phyloP scores from a whole-genome alignment of 2,888 invertebrate species.

The Chesias legatella region DNA sequence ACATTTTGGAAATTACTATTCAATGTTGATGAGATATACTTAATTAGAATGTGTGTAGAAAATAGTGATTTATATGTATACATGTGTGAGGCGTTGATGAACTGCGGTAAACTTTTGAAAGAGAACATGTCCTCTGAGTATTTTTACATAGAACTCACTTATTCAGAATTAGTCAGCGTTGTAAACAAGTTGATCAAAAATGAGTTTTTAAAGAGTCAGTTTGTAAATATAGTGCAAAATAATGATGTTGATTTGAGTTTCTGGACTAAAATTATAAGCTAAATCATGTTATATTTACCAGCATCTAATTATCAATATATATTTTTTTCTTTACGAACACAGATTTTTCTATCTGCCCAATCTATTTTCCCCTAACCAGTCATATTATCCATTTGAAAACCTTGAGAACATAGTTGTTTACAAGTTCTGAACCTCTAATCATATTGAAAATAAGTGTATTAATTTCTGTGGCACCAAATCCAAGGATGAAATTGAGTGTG shows the following conservation, averaged over 20 bases:
- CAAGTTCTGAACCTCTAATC: too few species aligned
- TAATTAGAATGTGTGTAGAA: constrained; percentile 52
- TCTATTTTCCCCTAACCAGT: not conserved
- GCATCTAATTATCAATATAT: constrained; percentile 3
- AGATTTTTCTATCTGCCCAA: constrained; percentile 10
- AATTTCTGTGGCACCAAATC: too few species aligned
- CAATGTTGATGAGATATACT: constrained; percentile 42
- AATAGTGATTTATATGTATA: constrained; percentile 49
- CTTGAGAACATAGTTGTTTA: too few species aligned
- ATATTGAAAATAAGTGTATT: too few species aligned
- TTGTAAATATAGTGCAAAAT: constrained; percentile 63
- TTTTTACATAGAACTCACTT: constrained; percentile 73
- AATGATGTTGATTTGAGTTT: constrained; percentile 60
- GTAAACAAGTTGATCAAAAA: constrained; percentile 61
- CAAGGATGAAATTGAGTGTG: too few species aligned
- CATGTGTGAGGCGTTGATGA: constrained; percentile 56
- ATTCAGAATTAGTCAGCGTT: constrained; percentile 66
- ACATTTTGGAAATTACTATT: constrained; percentile 58
- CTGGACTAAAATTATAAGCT: constrained; percentile 57
- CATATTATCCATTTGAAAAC: too few species aligned
- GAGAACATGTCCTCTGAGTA: constrained; percentile 58
- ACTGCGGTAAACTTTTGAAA: constrained; percentile 57
- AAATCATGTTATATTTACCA: constrained; percentile 10
- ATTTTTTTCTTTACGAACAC: not conserved
- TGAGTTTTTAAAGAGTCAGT: constrained; percentile 55